Conservation (phyloP, 2,888 invertebrate species). For the Mallateleia sp. region DNA sequence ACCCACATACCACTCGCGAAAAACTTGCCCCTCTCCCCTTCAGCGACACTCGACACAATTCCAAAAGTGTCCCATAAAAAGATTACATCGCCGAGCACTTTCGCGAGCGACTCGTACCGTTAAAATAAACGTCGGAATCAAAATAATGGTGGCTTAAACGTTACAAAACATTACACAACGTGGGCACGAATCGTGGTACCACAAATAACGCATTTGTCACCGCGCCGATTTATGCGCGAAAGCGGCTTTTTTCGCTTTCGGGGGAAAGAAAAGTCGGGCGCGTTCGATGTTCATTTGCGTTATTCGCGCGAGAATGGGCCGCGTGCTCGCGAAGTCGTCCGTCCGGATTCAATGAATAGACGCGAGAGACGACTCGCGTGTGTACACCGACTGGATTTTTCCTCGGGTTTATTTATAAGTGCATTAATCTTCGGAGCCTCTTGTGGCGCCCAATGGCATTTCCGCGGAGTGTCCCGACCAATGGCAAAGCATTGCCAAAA, state of each 20-base stretch:
- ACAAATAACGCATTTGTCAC: constrained; percentile 48
- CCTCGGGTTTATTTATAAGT: constrained; percentile 86
- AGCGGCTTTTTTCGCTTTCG: neutral
- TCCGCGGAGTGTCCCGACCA: constrained; percentile 76
- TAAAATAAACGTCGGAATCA: constrained; percentile 86
- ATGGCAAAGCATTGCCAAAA: constrained; percentile 62
- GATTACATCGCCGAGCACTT: too few relatives aligned
- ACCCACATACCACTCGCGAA: too few relatives aligned
- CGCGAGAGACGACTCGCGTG: constrained; percentile 47
- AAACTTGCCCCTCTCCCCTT: too few relatives aligned
- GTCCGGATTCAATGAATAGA: neutral
- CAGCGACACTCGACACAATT: too few relatives aligned
- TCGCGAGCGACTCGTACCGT: too few relatives aligned
- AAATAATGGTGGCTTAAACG: constrained; percentile 25
- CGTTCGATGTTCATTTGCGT: too few relatives aligned
- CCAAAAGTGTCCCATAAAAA: too few relatives aligned
- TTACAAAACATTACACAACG: constrained; percentile 55
- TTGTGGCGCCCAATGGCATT: constrained; percentile 83
- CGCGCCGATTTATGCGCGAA: constrained; percentile 7
- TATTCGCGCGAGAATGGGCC: too few relatives aligned
- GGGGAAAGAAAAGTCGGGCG: too few relatives aligned
- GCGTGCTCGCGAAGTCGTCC: neutral
- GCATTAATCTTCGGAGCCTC: constrained; percentile 84
- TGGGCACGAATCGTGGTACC: constrained; percentile 9
- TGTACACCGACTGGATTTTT: constrained; percentile 83